Evolutionary conservation across 2,113 vertebrate species (phyloP).

Genomic region (cat (Felis catus)): F.catus_Fca126_mat1.0 CM031425.1:53501501-53502000

Average conservation of each 20-base stretch:
- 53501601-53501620: constrained; percentile 43
- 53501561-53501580: background rate
- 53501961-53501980: background rate
- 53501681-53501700: constrained; percentile 95
- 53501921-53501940: background rate
- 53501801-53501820: fast-evolving
- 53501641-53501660: constrained; percentile 99
- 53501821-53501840: too few relatives aligned
- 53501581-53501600: constrained; percentile 30
- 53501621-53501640: constrained; percentile 96
- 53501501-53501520: background rate
- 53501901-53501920: background rate
- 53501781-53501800: background rate
- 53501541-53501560: background rate
- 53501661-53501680: constrained; percentile 94
- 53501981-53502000: background rate
- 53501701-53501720: constrained; percentile 36
- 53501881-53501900: fast-evolving
- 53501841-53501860: fast-evolving
- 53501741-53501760: background rate
- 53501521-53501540: background rate
- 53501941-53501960: background rate
- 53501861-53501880: background rate
- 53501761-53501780: fast-evolving
- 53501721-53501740: fast-evolving